Evolutionary conservation across 2,113 vertebrate genomes (phyloP).

Genomic region (Martes martes): DNA sequence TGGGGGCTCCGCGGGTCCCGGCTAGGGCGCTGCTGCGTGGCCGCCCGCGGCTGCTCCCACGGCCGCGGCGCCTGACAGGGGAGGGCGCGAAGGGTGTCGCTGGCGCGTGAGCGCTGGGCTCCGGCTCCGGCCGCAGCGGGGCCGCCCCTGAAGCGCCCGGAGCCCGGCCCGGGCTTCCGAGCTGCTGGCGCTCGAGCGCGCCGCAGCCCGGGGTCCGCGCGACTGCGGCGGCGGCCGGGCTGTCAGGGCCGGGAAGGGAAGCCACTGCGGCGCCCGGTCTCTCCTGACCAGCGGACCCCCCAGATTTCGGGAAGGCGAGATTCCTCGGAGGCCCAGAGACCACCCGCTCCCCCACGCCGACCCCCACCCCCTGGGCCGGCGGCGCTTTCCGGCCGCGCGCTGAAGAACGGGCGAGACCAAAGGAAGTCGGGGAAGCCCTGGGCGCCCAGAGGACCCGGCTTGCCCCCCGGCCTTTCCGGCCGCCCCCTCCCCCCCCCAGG

Average conservation of each 20-base stretch:
- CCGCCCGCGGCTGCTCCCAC: not conserved
- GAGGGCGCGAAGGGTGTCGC: constrained; percentile 8
- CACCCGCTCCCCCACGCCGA: constrained; percentile 12
- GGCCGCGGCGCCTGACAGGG: not conserved
- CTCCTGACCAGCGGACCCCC: constrained; percentile 74
- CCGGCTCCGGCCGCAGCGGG: not conserved
- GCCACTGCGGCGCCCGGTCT: constrained; percentile 75
- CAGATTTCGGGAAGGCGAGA: constrained; percentile 75
- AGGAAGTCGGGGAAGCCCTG: not conserved
- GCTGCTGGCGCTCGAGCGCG: fast-evolving
- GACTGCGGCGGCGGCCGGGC: not conserved
- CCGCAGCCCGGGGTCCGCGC: not conserved
- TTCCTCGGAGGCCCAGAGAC: constrained; percentile 67
- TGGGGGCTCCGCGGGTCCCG: not conserved
- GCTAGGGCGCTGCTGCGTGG: constrained; percentile 46
- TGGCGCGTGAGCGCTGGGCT: not conserved
- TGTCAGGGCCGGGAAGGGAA: constrained; percentile 59
- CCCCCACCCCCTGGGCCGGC: not conserved
- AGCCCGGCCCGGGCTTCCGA: not conserved
- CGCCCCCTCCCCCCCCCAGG: not conserved
- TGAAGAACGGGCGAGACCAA: not conserved
- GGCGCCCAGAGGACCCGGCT: not conserved
- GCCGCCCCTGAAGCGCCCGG: not conserved
- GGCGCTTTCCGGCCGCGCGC: not conserved
- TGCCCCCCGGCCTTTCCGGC: not conserved